phyloP scores from a whole-genome alignment of 2,113 vertebrate species.

The Haliaeetus leucogaster region DNA sequence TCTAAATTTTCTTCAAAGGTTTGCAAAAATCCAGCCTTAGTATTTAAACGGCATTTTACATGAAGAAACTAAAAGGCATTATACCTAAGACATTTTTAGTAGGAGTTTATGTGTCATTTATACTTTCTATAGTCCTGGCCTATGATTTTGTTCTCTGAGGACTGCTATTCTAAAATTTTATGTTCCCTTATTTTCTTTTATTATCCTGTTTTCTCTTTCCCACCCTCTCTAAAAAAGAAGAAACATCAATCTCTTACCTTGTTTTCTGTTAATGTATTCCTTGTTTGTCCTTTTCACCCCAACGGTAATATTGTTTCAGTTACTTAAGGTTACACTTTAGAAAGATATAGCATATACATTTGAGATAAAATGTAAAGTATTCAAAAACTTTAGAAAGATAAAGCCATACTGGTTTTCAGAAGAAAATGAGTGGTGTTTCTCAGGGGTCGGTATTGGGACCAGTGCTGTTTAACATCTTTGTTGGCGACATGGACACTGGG shows the following conservation, averaged over 20 bases:
- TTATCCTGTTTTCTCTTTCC: background rate
- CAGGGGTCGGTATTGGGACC: fast-evolving
- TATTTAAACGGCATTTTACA: background rate
- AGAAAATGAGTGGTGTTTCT: background rate
- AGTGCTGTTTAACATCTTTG: fast-evolving
- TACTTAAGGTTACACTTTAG: background rate
- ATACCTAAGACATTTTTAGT: background rate
- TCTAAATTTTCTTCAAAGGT: background rate
- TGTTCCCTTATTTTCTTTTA: background rate
- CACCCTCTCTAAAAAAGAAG: background rate
- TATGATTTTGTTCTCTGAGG: background rate
- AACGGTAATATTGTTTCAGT: background rate
- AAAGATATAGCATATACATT: background rate
- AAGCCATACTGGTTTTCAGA: background rate
- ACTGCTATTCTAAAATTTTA: background rate
- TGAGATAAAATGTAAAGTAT: background rate
- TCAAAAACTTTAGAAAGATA: background rate
- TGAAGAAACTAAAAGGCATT: background rate
- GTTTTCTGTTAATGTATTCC: background rate
- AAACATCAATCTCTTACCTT: background rate
- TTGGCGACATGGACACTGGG: fast-evolving
- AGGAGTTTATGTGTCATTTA: background rate
- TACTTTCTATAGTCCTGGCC: background rate
- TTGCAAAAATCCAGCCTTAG: background rate
- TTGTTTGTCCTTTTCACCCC: background rate